Evolutionary conservation across 2,888 invertebrate species (phyloP).

Genomic region (Hirudinaria manillensis): DNA sequence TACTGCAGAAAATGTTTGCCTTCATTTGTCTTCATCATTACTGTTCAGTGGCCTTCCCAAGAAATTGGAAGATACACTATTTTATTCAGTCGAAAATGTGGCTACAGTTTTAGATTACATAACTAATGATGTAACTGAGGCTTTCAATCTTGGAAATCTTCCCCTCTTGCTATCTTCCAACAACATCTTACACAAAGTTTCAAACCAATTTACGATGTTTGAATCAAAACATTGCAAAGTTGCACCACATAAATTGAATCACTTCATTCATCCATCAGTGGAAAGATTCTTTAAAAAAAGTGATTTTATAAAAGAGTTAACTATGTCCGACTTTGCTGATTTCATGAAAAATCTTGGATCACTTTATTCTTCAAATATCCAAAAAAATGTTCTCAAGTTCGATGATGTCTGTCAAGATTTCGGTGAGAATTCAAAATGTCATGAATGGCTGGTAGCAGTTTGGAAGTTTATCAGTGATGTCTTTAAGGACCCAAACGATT

Average conservation of each 20-base stretch:
- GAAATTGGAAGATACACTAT: background rate
- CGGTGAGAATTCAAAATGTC: background rate
- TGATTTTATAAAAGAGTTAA: background rate
- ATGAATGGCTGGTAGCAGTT: background rate
- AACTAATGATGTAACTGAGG: background rate
- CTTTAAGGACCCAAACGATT: background rate
- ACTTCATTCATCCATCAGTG: conserved; percentile 6
- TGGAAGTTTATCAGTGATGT: background rate
- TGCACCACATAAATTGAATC: conserved; percentile 6
- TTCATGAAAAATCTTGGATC: conserved; percentile 9
- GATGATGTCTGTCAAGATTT: background rate
- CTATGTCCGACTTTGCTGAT: background rate
- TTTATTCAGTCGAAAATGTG: background rate
- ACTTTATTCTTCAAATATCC: background rate
- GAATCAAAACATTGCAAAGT: background rate
- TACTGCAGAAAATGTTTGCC: background rate
- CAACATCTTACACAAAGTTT: background rate
- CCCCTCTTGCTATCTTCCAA: background rate
- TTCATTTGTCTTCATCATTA: background rate
- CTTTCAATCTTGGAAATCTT: background rate
- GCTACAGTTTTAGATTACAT: background rate
- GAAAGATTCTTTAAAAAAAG: background rate
- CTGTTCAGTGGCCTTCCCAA: background rate
- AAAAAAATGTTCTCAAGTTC: background rate
- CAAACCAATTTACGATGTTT: background rate